Conservation (phyloP, 1,140 invertebrate species). For the Apocrypta bakeri region DNA sequence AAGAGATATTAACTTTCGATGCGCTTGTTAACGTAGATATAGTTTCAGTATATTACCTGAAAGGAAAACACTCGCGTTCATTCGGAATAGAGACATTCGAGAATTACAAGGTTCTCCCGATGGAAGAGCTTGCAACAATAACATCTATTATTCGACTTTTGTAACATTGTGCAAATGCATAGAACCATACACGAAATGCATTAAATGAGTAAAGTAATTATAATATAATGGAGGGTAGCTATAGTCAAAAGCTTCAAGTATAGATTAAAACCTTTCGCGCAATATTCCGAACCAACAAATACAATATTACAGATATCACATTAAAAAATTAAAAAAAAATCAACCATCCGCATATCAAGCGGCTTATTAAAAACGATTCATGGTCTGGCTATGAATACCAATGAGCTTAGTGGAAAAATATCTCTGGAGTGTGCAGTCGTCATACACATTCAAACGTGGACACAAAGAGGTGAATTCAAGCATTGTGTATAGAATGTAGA, state of each 20-base stretch:
- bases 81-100: not conserved
- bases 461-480: not conserved
- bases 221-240: too few relatives aligned
- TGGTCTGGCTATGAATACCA: not conserved
- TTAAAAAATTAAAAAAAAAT: too few relatives aligned
- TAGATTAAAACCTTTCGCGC: too few relatives aligned
- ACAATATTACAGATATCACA: too few relatives aligned
- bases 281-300: too few relatives aligned
- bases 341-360: not conserved
- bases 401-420: not conserved
- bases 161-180: too few relatives aligned
- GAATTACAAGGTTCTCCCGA: not conserved
- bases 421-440: too few relatives aligned
- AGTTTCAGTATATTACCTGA: not conserved
- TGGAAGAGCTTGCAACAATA: not conserved
- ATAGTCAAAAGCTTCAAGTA: too few relatives aligned
- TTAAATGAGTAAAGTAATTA: too few relatives aligned
- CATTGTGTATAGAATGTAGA: not conserved
- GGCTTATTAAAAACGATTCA: conserved; percentile 14
- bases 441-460: not conserved
- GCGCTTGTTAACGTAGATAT: not conserved
- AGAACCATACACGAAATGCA: too few relatives aligned
- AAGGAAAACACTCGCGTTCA: not conserved
- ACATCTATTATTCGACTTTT: too few relatives aligned
- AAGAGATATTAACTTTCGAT: conserved; percentile 17